These are phyloP conservation scores for Gallinago media DNA, from an alignment of 2,113 vertebrate species.

Conservation along the genomic window DNA sequence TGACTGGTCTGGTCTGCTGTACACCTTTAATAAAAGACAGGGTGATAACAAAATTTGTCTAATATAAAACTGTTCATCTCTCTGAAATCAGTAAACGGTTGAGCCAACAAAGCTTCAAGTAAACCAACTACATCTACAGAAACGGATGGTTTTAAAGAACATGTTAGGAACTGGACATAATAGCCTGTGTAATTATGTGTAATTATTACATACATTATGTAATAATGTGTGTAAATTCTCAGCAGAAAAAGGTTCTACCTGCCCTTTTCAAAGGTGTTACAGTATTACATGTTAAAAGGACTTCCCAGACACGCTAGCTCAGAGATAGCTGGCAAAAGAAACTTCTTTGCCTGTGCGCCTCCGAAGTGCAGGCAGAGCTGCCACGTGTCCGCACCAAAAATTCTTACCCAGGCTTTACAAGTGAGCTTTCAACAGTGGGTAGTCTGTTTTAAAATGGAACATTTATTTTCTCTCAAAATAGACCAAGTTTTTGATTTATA, in stretches of 20 bases:
- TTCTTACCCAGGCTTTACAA: background rate
- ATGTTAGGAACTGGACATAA: background rate
- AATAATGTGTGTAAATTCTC: background rate
- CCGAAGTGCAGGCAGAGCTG: background rate
- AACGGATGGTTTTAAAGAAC: background rate
- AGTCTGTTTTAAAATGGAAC: background rate
- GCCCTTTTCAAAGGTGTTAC: background rate
- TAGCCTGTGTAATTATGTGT: background rate
- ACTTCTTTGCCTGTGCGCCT: background rate
- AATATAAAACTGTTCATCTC: background rate
- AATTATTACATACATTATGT: too few species aligned
- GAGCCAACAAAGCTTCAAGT: background rate
- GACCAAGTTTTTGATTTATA: background rate
- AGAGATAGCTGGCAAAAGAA: background rate
- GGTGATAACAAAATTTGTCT: background rate
- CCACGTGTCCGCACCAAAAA: background rate
- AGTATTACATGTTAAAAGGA: background rate
- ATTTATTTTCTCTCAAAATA: constrained; percentile 20
- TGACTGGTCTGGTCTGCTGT: background rate
- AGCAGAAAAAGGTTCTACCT: background rate
- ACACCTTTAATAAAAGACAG: background rate
- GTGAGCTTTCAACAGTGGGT: background rate
- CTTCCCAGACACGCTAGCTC: background rate
- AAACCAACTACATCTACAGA: background rate
- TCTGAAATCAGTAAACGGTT: background rate